Evolutionary conservation across 37 sponge, comb jelly and placozoan species (phyloP), one percentile per base, ranked within the genome.

Genomic region (Ephydatia muelleri): DNA sequence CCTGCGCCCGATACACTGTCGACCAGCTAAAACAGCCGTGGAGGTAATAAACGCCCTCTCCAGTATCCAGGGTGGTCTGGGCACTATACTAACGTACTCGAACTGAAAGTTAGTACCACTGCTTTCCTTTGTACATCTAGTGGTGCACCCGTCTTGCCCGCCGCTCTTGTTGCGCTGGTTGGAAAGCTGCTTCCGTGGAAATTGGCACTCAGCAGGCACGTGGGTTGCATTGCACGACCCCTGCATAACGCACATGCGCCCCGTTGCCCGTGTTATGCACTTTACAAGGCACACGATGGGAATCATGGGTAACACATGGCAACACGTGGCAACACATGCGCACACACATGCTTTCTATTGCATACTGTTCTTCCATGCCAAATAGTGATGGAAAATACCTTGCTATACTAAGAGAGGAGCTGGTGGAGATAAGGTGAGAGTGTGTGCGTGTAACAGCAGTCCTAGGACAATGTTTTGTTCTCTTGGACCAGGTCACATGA

Each of bases 371-470:
- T 2, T 78, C 32, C 27, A 49, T 57, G 29, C 37, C 67, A n/a
- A 19, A 0, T 79, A 89, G 89, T 72, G 85, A 88, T 78, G 83
- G 92, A 1, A 38, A 73, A n/a, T 76, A 73, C 27, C 32, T 93
- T 23, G 93, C 93, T 29, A 83, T 93, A 14, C 82, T 93, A 30
- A 82, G 78, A 33, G 89, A 88, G 47, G 86, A 85, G 4, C 29
- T 29, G 22, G 70, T 93, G 36, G 93, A 93, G 49, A 78, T 93
- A 22, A 80, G 93, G 92, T 86, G 75, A 28, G 32, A 28, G 25
- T 6, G 12, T 30, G 32, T 21, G 76, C 19, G 21, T 75, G 76
- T 27, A 23, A 38, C 0, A 21, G 47, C 9, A 37, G 26, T 2
- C 19, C 11, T 37, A 37, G 32, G 23, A 6, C 28, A 36, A 13